Base-by-base conservation (phyloP, 30 jellyfish, hydroid and myxozoan genomes). In the Aurelia sp. region DNA sequence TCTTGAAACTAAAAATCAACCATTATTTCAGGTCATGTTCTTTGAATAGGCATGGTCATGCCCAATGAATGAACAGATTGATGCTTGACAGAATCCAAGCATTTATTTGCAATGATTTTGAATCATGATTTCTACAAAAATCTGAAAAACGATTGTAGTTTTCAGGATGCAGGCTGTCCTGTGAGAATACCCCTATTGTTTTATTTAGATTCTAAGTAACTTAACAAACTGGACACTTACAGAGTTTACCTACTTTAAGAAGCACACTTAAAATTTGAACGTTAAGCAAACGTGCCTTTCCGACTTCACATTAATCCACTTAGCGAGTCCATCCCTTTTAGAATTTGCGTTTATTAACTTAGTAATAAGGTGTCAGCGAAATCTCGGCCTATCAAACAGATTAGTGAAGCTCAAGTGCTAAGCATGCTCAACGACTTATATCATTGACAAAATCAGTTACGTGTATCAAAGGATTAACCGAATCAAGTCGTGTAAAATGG, bases 271-370 rank as follows among this genome's bases (percentile, higher is more conserved):
- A 4, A 63, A 66, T 47, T 41, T 66, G 61, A 71, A 73, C 71
- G 87, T 40, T 64, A 73, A 27, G 93, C 78, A 84, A 84, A 84
- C 82, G 93, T 53, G 84, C 61, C 77, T 41, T 70, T 84, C 76
- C 69, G 86, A 71, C 33, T 84, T 73, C 44, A 37, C 16, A 73
- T 73, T 72, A 84, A 84, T 84, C 93, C 93, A 71, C 67, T 84
- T 84, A 71, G 65, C 75, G 66, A 62, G 93, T 50, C 87, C 93
- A 71, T 73, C 93, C 93, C 78, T 84, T 79, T 84, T 33, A 71
- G 82, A 70, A 76, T 72, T 72, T 47, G 66, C 71, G 62, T 81
- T 81, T 68, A 68, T 81, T 81, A 67, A 81, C 77, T 81, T 81
- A 67, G 27, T 66, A 82, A 47, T 78, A 35, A 31, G 77, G 51